Evolutionary conservation across 2,113 vertebrate species (phyloP).

Genomic region (Varanus komodoensis): DNA sequence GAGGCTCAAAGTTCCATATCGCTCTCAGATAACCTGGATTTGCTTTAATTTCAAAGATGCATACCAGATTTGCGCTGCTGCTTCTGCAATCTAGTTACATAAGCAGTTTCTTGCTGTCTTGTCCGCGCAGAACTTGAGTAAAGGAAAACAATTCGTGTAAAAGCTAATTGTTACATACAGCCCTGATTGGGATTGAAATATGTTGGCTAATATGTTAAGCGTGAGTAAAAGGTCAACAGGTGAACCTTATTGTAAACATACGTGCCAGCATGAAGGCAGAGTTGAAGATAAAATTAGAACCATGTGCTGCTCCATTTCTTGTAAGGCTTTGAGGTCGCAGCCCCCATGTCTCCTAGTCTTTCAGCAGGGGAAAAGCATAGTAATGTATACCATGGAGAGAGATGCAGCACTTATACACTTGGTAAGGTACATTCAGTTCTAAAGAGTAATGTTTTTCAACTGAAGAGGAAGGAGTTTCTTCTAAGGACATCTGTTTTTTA

Average conservation of each 20-base stretch:
- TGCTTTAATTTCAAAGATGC: background rate
- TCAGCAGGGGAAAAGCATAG: conserved; percentile 68
- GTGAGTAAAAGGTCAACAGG: conserved; percentile 75
- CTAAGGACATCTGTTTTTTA: conserved; percentile 77
- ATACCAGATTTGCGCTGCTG: conserved; percentile 12
- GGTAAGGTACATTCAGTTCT: conserved; percentile 72
- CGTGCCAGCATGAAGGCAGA: conserved; percentile 74
- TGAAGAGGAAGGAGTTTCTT: conserved; percentile 66
- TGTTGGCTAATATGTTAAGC: conserved; percentile 72
- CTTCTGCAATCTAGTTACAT: conserved; percentile 52
- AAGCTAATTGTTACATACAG: conserved; percentile 57
- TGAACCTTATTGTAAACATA: conserved; percentile 75
- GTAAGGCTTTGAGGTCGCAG: conserved; percentile 65
- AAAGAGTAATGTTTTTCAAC: conserved; percentile 75
- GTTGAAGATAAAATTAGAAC: conserved; percentile 76
- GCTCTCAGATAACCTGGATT: background rate
- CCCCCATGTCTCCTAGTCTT: conserved; percentile 64
- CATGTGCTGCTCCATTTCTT: conserved; percentile 75
- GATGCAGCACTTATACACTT: conserved; percentile 75
- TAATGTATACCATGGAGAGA: conserved; percentile 67
- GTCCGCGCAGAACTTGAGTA: conserved; percentile 49
- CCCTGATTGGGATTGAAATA: conserved; percentile 67
- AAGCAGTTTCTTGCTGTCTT: conserved; percentile 11
- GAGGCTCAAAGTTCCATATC: background rate
- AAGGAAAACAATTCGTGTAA: conserved; percentile 68